Percentiles rank a stretch among this genome's conserved stretches.
Evolutionary conservation across 2,113 vertebrate species (phyloP).

Genomic region (Macrotus californicus): DNA sequence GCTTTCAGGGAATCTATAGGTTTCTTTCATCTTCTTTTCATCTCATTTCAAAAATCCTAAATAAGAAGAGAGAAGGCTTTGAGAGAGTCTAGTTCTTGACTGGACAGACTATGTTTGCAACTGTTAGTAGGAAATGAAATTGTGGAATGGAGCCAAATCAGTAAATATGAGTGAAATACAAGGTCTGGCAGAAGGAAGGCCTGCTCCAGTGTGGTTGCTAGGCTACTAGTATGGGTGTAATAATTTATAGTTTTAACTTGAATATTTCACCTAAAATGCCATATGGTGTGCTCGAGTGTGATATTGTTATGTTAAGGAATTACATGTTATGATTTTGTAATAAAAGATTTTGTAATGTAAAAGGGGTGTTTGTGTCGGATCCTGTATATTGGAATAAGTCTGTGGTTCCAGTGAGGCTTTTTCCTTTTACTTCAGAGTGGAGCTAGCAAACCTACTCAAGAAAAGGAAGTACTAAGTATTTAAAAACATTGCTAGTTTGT

Average conservation of each 20-base stretch:
- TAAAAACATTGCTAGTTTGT: neutral
- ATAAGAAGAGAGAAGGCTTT: neutral
- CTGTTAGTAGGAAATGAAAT: neutral
- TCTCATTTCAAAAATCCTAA: constrained; percentile 10
- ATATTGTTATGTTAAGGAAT: too few relatives aligned
- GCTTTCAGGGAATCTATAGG: neutral
- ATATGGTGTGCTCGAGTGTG: too few relatives aligned
- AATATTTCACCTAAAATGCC: too few relatives aligned
- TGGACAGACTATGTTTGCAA: neutral
- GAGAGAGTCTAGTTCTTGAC: neutral
- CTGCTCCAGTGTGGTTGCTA: too few relatives aligned
- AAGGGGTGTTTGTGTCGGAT: too few relatives aligned
- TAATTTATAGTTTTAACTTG: too few relatives aligned
- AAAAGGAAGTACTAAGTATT: neutral
- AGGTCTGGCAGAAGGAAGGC: too few relatives aligned
- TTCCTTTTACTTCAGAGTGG: neutral
- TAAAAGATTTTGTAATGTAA: too few relatives aligned
- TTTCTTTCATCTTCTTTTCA: neutral
- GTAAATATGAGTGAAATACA: neutral
- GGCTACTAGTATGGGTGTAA: too few relatives aligned
- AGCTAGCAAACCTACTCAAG: neutral
- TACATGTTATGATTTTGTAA: too few relatives aligned
- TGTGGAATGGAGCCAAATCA: neutral
- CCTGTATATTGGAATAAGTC: neutral
- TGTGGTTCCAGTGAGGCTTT: neutral